Conservation (phyloP, 1,140 invertebrate species). For the Thaumetopoea pityocampa region DNA sequence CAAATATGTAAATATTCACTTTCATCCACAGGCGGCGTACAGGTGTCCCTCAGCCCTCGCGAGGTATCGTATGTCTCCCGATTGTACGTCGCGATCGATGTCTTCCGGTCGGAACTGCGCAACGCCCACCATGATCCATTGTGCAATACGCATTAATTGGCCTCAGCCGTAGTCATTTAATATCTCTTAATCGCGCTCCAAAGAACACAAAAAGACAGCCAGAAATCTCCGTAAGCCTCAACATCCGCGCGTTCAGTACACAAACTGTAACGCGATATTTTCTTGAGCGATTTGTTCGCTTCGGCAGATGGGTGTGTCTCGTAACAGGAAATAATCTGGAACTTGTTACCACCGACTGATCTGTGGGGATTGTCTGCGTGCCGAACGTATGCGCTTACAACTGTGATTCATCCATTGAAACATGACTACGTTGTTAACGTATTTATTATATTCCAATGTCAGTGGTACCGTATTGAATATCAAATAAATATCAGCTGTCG, state of each 20-base stretch:
- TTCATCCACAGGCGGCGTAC: slow-evolving; percentile 30
- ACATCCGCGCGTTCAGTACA: slow-evolving; percentile 46
- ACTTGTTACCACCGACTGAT: slow-evolving; percentile 54
- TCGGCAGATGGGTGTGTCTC: slow-evolving; percentile 53
- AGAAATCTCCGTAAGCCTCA: slow-evolving; percentile 49
- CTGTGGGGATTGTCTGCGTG: slow-evolving; percentile 22
- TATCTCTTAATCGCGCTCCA: slow-evolving; percentile 45
- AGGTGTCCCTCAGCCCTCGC: slow-evolving; percentile 49
- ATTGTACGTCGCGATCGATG: slow-evolving; percentile 50
- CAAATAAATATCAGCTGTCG: slow-evolving; percentile 18
- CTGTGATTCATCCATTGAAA: slow-evolving; percentile 18
- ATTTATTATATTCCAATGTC: slow-evolving; percentile 14
- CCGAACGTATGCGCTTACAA: slow-evolving; percentile 18
- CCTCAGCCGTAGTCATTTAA: slow-evolving; percentile 58
- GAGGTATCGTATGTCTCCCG: slow-evolving; percentile 51
- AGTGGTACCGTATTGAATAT: slow-evolving; percentile 11
- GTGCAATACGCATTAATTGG: slow-evolving; percentile 61
- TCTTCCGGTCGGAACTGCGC: slow-evolving; percentile 69
- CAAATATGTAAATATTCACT: slow-evolving; percentile 18
- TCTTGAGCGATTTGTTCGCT: slow-evolving; percentile 53
- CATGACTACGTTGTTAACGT: slow-evolving; percentile 16
- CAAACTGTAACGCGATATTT: slow-evolving; percentile 62
- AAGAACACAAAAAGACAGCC: slow-evolving; percentile 52
- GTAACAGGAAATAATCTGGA: slow-evolving; percentile 57
- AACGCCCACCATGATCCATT: slow-evolving; percentile 54